A percentile compares a stretch with the other conserved stretches of the same genome.
These are phyloP conservation scores for Lamprologus ornatipinnis DNA, from an alignment of 2,113 vertebrate species.

Conservation along the genomic window DNA sequence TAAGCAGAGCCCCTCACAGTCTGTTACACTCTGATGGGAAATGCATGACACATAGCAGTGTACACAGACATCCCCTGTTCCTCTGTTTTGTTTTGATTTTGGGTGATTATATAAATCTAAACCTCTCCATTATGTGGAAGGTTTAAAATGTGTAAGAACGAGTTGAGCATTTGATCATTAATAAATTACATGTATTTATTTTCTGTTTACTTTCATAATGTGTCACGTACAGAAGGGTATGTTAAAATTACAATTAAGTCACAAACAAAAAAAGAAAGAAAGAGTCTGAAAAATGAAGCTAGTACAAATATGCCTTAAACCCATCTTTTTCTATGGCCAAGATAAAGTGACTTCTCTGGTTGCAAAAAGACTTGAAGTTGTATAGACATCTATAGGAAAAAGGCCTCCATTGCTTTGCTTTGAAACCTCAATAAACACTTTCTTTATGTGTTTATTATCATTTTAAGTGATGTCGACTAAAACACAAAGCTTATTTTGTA, in stretches of 20 bases:
- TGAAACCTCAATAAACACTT: not conserved
- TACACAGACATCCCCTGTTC: not conserved
- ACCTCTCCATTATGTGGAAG: not conserved
- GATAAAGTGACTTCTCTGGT: not conserved
- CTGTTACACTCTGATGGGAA: constrained; percentile 16
- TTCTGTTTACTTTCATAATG: not conserved
- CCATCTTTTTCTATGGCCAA: not conserved
- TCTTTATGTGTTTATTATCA: not conserved
- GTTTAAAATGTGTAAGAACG: not conserved
- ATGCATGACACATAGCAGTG: not conserved
- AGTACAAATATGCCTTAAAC: not conserved
- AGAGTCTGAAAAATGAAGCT: not conserved
- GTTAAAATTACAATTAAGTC: not conserved
- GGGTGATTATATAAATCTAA: not conserved
- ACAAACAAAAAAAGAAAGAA: not conserved
- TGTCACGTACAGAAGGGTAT: not conserved
- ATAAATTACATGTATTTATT: not conserved
- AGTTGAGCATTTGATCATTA: not conserved
- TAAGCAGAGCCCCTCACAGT: constrained; percentile 31
- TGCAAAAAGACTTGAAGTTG: not conserved
- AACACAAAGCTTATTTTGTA: not conserved
- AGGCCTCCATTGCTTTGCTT: not conserved
- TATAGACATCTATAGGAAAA: not conserved
- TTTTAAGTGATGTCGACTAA: not conserved
- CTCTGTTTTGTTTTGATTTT: not conserved